Conservation (phyloP, 2,797 vertebrate species). For the Pristis pectinata region DNA sequence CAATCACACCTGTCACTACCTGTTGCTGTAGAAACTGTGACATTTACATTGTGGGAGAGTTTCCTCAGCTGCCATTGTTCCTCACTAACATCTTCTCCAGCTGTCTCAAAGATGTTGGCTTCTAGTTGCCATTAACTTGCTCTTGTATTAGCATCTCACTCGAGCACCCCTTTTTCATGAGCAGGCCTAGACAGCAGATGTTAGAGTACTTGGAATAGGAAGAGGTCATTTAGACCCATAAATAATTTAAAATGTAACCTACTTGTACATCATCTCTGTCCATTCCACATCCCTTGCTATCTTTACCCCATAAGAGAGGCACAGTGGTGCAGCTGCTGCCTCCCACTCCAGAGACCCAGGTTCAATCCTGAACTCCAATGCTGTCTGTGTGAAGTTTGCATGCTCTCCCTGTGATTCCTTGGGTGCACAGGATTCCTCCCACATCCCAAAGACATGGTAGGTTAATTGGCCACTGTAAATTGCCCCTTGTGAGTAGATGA, state of each 20-base stretch:
- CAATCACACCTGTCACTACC: not conserved
- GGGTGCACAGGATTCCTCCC: no score
- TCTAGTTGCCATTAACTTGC: no score
- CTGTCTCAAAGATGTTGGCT: not conserved
- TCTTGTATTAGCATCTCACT: not conserved
- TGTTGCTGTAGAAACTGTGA: constrained; percentile 12
- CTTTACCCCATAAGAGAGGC: not conserved
- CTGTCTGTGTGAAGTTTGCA: no score
- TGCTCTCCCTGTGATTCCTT: no score
- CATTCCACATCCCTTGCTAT: not conserved
- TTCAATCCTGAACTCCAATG: no score
- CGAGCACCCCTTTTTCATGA: not conserved
- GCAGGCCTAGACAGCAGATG: not conserved
- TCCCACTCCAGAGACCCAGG: no score
- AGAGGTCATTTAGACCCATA: not conserved
- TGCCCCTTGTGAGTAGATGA: no score
- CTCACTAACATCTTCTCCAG: not conserved
- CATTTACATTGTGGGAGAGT: not conserved
- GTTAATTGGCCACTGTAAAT: no score
- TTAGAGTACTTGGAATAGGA: not conserved
- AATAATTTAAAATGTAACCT: no score
- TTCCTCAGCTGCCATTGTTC: not conserved
- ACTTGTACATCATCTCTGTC: not conserved
- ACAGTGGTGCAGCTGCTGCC: no score
- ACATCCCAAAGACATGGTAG: no score